A percentile compares a stretch with the other conserved stretches of the same genome.
Evolutionary conservation across 1,140 invertebrate species (phyloP).

Genomic region (Thaumetopoea pityocampa): DNA sequence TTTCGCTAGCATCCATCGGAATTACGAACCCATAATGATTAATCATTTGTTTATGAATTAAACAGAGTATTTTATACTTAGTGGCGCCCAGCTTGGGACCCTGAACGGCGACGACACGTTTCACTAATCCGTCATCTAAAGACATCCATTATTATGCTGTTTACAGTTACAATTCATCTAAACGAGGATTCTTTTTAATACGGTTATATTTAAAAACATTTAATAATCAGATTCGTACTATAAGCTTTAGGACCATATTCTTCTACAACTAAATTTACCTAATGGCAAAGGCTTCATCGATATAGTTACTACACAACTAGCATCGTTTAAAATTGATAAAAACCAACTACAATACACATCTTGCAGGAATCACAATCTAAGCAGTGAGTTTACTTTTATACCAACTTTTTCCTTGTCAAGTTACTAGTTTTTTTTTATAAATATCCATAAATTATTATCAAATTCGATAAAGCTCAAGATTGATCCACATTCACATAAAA

Average conservation of each 20-base stretch:
- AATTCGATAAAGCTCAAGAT: constrained; percentile 75
- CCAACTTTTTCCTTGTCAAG: constrained; percentile 35
- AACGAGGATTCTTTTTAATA: constrained; percentile 50
- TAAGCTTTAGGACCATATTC: constrained; percentile 61
- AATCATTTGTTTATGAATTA: constrained; percentile 42
- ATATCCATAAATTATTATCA: constrained; percentile 73
- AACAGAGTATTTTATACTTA: constrained; percentile 66
- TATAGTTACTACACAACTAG: constrained; percentile 54
- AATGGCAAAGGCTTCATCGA: constrained; percentile 34
- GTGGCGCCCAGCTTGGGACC: constrained; percentile 23
- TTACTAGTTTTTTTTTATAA: constrained; percentile 41
- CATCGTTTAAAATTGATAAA: constrained; percentile 68
- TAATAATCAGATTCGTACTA: constrained; percentile 59
- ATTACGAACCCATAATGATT: constrained; percentile 44
- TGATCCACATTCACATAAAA: constrained; percentile 71
- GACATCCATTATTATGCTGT: constrained; percentile 58
- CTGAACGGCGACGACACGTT: not conserved
- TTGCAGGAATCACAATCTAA: constrained; percentile 60
- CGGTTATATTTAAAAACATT: constrained; percentile 46
- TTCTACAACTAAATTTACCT: constrained; percentile 43
- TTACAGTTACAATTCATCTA: constrained; percentile 53
- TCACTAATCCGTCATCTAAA: constrained; percentile 17
- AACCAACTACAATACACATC: constrained; percentile 52
- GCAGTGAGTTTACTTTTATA: constrained; percentile 52
- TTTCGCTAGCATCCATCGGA: constrained; percentile 32